phyloP scores from a whole-genome alignment of 2,797 vertebrate species.

The Pipistrellus nathusii region DNA sequence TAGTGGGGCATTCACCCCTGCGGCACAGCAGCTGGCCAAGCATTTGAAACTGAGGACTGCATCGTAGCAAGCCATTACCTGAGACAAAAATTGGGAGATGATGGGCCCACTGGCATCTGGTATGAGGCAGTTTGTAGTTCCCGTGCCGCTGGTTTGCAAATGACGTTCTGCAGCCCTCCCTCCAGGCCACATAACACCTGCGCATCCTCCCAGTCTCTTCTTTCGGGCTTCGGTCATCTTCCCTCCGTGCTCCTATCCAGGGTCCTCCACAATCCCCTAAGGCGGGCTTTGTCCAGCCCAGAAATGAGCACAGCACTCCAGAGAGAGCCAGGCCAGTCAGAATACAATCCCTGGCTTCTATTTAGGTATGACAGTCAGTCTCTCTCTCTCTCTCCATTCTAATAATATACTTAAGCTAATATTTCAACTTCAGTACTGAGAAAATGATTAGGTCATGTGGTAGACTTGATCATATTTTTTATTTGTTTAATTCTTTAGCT shows the following conservation, averaged over 20 bases:
- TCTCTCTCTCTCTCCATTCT: neutral
- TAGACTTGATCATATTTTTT: neutral
- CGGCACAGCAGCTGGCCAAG: neutral
- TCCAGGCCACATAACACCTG: neutral
- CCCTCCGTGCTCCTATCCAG: neutral
- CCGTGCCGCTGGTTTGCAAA: neutral
- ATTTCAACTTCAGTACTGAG: neutral
- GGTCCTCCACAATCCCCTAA: slow-evolving; percentile 10
- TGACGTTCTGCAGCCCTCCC: neutral
- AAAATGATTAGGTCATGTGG: neutral
- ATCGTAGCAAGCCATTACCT: neutral
- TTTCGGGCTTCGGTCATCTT: neutral
- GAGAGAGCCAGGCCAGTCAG: neutral
- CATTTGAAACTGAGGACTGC: neutral
- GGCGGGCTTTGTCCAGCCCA: slow-evolving; percentile 42
- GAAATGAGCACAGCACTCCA: slow-evolving; percentile 45
- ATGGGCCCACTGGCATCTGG: neutral
- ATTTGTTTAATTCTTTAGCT: slow-evolving; percentile 52
- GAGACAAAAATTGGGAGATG: neutral
- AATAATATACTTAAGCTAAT: neutral
- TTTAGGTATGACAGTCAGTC: neutral
- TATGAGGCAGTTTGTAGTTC: neutral
- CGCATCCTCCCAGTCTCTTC: slow-evolving; percentile 30
- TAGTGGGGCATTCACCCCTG: neutral
- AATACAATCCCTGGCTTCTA: neutral